phyloP scores from a whole-genome alignment of 1,140 invertebrate species.

The Drosophila parabipectinata region DNA sequence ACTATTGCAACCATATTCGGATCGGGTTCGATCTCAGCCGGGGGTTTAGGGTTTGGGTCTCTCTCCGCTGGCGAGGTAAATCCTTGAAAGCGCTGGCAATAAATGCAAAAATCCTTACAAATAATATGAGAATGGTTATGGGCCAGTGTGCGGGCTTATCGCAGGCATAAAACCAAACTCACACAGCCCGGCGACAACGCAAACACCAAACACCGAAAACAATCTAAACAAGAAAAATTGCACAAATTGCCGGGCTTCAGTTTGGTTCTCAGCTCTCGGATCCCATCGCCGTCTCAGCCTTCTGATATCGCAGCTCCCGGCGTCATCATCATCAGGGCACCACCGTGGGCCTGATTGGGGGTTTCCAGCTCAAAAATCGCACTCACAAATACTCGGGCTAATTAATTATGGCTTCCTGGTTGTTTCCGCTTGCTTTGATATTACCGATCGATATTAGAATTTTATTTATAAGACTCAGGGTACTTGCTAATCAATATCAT shows the following conservation, averaged over 20 bases:
- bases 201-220: conserved; percentile 56
- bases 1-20: conserved; percentile 69
- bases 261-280: conserved; percentile 46
- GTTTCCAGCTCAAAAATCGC: not conserved
- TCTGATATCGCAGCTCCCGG: conserved; percentile 45
- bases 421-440: conserved; percentile 35
- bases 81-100: conserved; percentile 77
- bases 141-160: conserved; percentile 73
- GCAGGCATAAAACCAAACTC: conserved; percentile 69
- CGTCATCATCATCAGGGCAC: conserved; percentile 45
- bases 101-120: conserved; percentile 82
- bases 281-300: conserved; percentile 38
- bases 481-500: conserved; percentile 21
- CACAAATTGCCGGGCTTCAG: conserved; percentile 74
- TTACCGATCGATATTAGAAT: conserved; percentile 21
- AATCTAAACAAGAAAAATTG: conserved; percentile 81
- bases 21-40: conserved; percentile 1
- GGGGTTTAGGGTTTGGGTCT: not conserved
- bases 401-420: conserved; percentile 14
- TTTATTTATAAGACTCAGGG: conserved; percentile 4
- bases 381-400: not conserved
- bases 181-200: conserved; percentile 39
- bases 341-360: conserved; percentile 24
- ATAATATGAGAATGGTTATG: conserved; percentile 80
- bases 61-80: conserved; percentile 36